These are phyloP conservation scores for Bhutanitis thaidina DNA, from an alignment of 2,888 invertebrate genomes.

Conservation along the genomic window DNA sequence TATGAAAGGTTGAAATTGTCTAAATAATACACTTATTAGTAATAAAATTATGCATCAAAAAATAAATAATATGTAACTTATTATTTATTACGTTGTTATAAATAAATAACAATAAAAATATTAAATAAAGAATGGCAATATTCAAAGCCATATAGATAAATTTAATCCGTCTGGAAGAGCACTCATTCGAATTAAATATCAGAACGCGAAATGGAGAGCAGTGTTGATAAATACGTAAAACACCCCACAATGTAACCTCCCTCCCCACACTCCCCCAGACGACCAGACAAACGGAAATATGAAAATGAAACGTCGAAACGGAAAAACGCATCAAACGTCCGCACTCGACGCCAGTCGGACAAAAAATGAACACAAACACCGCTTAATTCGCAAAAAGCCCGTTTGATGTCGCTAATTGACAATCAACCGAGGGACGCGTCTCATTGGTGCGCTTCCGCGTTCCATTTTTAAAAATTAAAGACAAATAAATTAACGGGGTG, in stretches of 20 bases:
- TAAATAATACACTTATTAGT: no score
- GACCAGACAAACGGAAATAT: constrained; percentile 77
- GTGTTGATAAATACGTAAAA: constrained; percentile 37
- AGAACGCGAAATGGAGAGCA: constrained; percentile 39
- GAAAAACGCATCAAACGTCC: constrained; percentile 71
- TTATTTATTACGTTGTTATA: neutral
- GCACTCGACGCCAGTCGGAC: constrained; percentile 57
- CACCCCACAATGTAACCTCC: constrained; percentile 53
- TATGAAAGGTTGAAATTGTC: no score
- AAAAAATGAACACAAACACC: constrained; percentile 76
- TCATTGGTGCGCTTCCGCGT: constrained; percentile 72
- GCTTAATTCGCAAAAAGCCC: constrained; percentile 80
- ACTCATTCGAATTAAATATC: constrained; percentile 63
- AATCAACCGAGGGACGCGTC: constrained; percentile 76
- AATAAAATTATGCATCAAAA: no score
- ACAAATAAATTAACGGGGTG: constrained; percentile 69
- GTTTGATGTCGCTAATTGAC: constrained; percentile 81
- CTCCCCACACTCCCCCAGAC: constrained; percentile 37
- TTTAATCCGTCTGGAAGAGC: constrained; percentile 39
- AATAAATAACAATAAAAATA: constrained; percentile 7
- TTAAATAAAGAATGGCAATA: constrained; percentile 8
- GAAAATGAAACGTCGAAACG: constrained; percentile 75
- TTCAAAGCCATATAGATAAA: constrained; percentile 17
- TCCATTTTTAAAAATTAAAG: constrained; percentile 77
- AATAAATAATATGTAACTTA: no score